These are phyloP conservation scores for Colaptes auratus DNA, from an alignment of 2,113 vertebrate species.

Conservation along the genomic window DNA sequence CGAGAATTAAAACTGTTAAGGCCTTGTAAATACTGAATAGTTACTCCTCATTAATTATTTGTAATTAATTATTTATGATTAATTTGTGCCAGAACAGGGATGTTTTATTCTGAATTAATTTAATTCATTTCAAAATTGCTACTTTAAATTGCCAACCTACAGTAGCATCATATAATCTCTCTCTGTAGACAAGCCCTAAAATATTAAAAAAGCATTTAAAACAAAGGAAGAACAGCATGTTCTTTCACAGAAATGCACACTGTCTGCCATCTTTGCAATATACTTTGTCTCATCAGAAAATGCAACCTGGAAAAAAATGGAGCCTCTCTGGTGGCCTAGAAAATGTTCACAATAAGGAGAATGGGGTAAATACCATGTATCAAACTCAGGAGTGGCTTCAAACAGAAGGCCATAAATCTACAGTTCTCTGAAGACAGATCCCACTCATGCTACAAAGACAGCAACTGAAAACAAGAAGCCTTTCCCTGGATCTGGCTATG, in stretches of 20 bases:
- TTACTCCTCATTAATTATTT: conserved; percentile 67
- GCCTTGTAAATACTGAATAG: conserved; percentile 60
- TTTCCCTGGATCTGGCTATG: rapidly evolving
- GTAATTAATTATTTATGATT: conserved; percentile 70
- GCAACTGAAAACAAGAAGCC: background rate
- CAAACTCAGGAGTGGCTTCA: background rate
- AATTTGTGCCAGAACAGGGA: conserved; percentile 65
- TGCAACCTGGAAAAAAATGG: conserved; percentile 30
- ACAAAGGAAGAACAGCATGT: background rate
- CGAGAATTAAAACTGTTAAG: conserved; percentile 40
- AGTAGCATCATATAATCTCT: conserved; percentile 62
- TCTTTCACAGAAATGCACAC: background rate
- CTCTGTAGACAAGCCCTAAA: conserved; percentile 65
- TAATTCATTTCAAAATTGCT: conserved; percentile 66
- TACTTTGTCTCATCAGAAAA: background rate
- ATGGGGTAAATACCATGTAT: background rate
- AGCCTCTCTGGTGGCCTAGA: background rate
- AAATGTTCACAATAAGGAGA: background rate
- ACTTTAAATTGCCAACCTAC: conserved; percentile 61
- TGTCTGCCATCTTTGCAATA: background rate
- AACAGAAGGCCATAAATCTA: background rate
- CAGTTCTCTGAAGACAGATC: background rate
- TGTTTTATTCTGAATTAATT: conserved; percentile 68
- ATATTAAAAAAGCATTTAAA: conserved; percentile 68
- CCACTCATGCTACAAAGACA: background rate